Base-by-base conservation (phyloP, 2,113 vertebrate genomes). In the Anhinga rufa region DNA sequence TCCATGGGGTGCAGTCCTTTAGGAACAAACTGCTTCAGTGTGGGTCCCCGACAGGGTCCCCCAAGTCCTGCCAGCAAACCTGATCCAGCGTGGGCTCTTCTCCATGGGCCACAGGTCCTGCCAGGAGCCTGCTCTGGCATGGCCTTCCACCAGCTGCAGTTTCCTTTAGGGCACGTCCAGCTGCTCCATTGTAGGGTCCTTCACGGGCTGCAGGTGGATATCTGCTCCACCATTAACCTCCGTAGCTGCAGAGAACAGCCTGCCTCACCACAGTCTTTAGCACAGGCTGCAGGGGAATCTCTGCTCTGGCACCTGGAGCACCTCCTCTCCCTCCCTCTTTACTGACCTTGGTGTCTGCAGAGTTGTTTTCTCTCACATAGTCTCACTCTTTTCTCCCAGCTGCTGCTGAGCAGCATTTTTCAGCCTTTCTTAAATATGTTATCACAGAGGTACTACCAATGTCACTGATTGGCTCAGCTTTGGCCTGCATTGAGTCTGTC, bases 61-160 rank as follows among this genome's bases (percentile, higher is more conserved):
- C n/a, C 16, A 52, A 11, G 10, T 69, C 20, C 55, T 52, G 7
- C 21, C 28, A 36, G 64, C 20, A 71, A 78, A 72, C 8, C 42
- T 72, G 15, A 7, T 66, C 11, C 38, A 22, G 12, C 1, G 0
- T 32, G 36, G 9, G 7, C 21, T 57, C 7, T 14, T 65, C 24
- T 52, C 32, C 24, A 7, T 17, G 31, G 25, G 29, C 14, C 44
- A 34, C 24, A 40, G 17, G 3, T 40, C 24, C 65, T 78, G 22
- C 9, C 19, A 34, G 5, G 6, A 76, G 1, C 8, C 24, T 66
- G 12, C n/a, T 46, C 20, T 3, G 3, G 10, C 0, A 0, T 5
- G 5, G 15, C 7, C 19, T 77, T 85, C 25, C 42, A 17, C 42
- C 42, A 44, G 25, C 24, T 65, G 10, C 21, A 20, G 2, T 17